Evolutionary conservation across 2,113 vertebrate genomes (phyloP), one percentile per base, ranked within the genome.

Genomic region (Burhinus bistriatus): DNA sequence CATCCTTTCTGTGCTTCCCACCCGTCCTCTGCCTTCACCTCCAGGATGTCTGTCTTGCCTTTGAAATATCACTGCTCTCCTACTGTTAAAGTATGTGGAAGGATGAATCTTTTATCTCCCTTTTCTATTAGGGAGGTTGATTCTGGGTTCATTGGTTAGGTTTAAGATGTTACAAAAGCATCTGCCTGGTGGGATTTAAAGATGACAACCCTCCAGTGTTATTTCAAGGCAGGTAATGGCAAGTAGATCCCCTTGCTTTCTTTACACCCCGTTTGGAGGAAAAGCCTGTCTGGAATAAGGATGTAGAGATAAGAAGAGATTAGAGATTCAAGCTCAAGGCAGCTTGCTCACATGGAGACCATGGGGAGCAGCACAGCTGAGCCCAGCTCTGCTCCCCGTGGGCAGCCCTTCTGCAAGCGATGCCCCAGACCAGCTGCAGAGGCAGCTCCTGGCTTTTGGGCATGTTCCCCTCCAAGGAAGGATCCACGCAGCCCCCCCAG

Each of bases 21-120:
- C 20, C 27, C 8, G 2, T 85, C 94, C 91, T 96, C 94, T 94
- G 87, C 91, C 95, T 96, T 97, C 91, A 96, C 93, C 96, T 95
- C 96, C 89, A 89, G 95, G 94, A 97, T 89, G 91, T 55, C 96
- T 96, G 95, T 62, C 91, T 88, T 29, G 91, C 91, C 92, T 97
- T 96, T 97, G 96, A 97, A 97, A 97, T 95, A 95, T 93, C 94
- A 95, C 84, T 85, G 93, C 95, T 94, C 87, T 96, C 95, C 95
- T 94, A 95, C 95, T 95, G 96, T 34, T 97, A 91, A 97, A 96
- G 87, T 69, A 85, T 93, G 94, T 94, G 94, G 93, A 97, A 96
- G 87, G 94, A 94, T 95, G 94, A 97, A 96, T 95, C 96, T 97
- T 97, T 97, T 96, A 95, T 96, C 89, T 95, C 93, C 89, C 45